Conservation (phyloP, 2,888 invertebrate species). For the Nymphalis c-album region DNA sequence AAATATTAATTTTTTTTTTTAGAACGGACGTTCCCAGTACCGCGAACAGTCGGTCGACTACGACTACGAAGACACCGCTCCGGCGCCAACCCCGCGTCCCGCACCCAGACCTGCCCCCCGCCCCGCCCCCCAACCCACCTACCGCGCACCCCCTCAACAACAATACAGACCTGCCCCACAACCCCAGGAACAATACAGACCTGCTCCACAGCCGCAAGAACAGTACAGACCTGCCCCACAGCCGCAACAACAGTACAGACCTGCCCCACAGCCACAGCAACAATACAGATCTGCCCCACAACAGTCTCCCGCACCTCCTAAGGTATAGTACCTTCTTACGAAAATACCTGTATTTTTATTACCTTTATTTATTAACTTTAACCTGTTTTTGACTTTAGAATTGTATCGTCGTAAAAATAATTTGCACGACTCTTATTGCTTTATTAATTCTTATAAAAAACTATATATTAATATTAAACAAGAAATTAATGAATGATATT, state of each 20-base stretch:
- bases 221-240: constrained; percentile 50
- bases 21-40: constrained; percentile 60
- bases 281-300: constrained; percentile 49
- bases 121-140: constrained; percentile 38
- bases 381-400: no score
- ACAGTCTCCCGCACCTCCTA: constrained; percentile 63
- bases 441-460: no score
- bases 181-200: constrained; percentile 45
- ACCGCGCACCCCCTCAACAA: constrained; percentile 42
- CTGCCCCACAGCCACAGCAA: constrained; percentile 40
- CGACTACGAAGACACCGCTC: constrained; percentile 67
- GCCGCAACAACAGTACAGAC: constrained; percentile 43
- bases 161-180: constrained; percentile 47
- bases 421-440: no score
- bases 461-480: no score
- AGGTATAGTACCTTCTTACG: constrained; percentile 46
- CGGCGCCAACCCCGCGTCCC: constrained; percentile 52
- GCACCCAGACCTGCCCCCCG: constrained; percentile 44
- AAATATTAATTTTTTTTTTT: not conserved
- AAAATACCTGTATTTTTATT: not conserved
- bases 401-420: no score
- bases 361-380: not conserved
- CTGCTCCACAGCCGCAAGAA: constrained; percentile 49
- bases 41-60: constrained; percentile 58
- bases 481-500: no score